A percentile compares a stretch with the other conserved stretches of the same genome.
Conservation (phyloP, 2,797 vertebrate species). For the Acanthornis magna region DNA sequence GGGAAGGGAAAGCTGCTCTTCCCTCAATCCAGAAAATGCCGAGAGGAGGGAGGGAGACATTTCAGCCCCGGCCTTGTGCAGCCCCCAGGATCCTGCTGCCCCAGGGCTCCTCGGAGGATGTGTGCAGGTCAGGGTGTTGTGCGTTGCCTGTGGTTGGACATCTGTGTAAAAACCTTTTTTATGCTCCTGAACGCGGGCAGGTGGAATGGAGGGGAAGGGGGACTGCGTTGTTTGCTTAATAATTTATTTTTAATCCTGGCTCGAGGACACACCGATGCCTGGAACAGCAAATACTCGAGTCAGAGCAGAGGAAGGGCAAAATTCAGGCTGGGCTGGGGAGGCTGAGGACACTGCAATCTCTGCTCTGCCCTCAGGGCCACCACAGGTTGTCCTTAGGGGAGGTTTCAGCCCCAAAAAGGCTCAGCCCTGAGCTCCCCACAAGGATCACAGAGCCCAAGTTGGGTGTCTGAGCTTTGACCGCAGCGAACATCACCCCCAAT, state of each 20-base stretch:
- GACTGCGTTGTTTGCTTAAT: not conserved
- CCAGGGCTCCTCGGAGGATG: not conserved
- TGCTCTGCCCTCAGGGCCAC: not conserved
- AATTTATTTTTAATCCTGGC: not conserved
- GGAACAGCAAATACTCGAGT: not conserved
- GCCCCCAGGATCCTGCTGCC: not conserved
- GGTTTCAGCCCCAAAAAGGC: not conserved
- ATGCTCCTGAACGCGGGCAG: not conserved
- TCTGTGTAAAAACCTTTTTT: not conserved
- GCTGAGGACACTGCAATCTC: not conserved
- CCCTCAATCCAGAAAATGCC: not conserved
- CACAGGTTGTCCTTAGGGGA: rapidly evolving
- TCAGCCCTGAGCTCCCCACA: not conserved
- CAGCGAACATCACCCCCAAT: not conserved
- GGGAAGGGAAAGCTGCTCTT: not conserved
- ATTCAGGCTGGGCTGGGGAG: not conserved
- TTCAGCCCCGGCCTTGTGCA: not conserved
- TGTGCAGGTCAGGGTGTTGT: not conserved
- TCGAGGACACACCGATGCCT: rapidly evolving
- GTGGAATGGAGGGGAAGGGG: not conserved
- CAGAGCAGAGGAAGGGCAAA: not conserved
- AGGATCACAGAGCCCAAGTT: rapidly evolving
- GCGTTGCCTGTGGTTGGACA: not conserved
- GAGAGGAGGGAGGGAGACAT: not conserved
- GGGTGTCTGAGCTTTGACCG: not conserved